A percentile compares a stretch with the other conserved stretches of the same genome.
Conservation (phyloP, 2,888 invertebrate species). For the Cephus pygmeus region DNA sequence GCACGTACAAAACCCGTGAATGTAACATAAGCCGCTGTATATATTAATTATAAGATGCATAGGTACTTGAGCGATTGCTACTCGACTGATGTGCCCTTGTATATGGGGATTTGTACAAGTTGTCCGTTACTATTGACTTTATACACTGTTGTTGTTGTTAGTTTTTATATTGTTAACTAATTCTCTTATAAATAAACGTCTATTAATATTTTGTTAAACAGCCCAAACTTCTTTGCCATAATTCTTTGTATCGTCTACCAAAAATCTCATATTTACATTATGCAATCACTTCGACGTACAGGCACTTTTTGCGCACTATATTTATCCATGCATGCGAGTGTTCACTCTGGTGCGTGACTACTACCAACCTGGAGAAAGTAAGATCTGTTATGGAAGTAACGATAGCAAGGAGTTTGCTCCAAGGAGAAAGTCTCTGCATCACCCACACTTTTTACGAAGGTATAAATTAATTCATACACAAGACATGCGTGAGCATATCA, state of each 20-base stretch:
- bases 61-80: slow-evolving; percentile 28
- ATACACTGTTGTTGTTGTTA: slow-evolving; percentile 10
- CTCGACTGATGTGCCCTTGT: slow-evolving; percentile 53
- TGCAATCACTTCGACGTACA: background rate
- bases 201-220: slow-evolving; percentile 57
- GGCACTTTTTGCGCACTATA: background rate
- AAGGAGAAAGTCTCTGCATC: slow-evolving; percentile 45
- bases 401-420: slow-evolving; percentile 33
- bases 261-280: background rate
- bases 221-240: background rate
- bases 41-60: slow-evolving; percentile 51
- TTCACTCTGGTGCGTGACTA: slow-evolving; percentile 19
- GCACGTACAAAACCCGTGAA: slow-evolving; percentile 19
- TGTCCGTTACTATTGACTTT: slow-evolving; percentile 11
- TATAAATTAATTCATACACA: slow-evolving; percentile 34
- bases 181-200: slow-evolving; percentile 60
- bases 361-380: slow-evolving; percentile 43
- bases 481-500: background rate
- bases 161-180: slow-evolving; percentile 58
- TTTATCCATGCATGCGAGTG: background rate
- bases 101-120: slow-evolving; percentile 13
- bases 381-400: slow-evolving; percentile 36
- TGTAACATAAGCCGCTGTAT: slow-evolving; percentile 60
- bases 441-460: slow-evolving; percentile 30
- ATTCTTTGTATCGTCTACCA: background rate